Percentiles rank a stretch among this genome's conserved stretches.
phyloP scores from a whole-genome alignment of 2,888 invertebrate genomes.

The Smittia aterrima region DNA sequence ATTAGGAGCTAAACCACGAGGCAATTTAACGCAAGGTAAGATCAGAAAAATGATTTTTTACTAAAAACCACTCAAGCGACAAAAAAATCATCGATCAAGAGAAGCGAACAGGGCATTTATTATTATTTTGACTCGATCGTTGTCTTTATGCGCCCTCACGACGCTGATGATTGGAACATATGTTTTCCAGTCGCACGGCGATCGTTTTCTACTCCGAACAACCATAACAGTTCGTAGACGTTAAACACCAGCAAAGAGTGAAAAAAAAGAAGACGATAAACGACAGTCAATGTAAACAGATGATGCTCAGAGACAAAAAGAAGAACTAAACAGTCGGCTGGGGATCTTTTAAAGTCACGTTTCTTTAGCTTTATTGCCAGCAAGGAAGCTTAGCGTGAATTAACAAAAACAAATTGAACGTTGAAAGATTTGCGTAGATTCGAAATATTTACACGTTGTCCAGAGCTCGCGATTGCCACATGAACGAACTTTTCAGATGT shows the following conservation, averaged over 20 bases:
- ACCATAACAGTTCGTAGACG: background rate
- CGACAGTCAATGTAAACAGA: conserved; percentile 20
- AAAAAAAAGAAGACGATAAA: conserved; percentile 16
- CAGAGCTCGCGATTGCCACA: background rate
- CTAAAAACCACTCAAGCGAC: background rate
- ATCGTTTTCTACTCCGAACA: conserved; percentile 23
- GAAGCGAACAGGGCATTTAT: background rate
- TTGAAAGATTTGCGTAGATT: conserved; percentile 18
- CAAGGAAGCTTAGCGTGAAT: background rate
- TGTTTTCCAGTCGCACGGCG: conserved; percentile 32
- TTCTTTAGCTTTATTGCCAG: background rate
- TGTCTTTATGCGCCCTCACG: background rate
- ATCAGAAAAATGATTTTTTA: conserved; percentile 45
- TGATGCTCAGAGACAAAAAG: background rate
- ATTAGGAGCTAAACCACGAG: conserved; percentile 93
- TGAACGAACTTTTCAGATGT: conserved; percentile 11
- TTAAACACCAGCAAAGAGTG: conserved; percentile 20
- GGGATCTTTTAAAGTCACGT: background rate
- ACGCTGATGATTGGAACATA: conserved; percentile 3
- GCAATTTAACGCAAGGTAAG: conserved; percentile 78
- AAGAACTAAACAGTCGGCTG: background rate
- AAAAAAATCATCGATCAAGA: background rate
- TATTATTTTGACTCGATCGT: background rate
- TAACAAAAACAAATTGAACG: background rate
- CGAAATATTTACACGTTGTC: background rate